Evolutionary conservation across 2,888 invertebrate species (phyloP).

Genomic region (Tachina grossa): DNA sequence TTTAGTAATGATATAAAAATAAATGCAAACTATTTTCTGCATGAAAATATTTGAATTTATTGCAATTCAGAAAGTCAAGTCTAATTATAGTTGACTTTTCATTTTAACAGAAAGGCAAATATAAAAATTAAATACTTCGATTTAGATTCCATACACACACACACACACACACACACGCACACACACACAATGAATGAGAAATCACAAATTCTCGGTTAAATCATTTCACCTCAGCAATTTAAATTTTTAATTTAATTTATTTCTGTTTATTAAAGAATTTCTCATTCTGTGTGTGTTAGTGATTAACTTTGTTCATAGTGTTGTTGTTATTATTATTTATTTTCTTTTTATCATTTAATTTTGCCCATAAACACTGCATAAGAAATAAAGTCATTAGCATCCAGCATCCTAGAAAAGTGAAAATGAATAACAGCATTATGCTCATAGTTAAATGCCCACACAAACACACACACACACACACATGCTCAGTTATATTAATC

Average conservation of each 20-base stretch:
- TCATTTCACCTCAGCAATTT: slow-evolving; percentile 47
- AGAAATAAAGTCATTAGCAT: slow-evolving; percentile 65
- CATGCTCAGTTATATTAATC: slow-evolving; percentile 2
- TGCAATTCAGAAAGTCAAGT: neutral
- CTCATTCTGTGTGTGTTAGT: neutral
- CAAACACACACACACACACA: slow-evolving; percentile 1
- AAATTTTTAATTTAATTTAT: slow-evolving; percentile 59
- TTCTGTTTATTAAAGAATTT: slow-evolving; percentile 40
- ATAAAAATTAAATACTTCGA: neutral
- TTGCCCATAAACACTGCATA: slow-evolving; percentile 57
- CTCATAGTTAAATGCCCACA: neutral
- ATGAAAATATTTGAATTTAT: neutral
- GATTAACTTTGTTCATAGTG: neutral
- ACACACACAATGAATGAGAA: slow-evolving; percentile 3
- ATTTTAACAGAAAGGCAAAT: slow-evolving; percentile 39
- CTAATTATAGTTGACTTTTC: slow-evolving; percentile 36
- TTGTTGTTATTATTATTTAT: neutral
- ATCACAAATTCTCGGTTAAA: slow-evolving; percentile 34
- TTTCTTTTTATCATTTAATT: slow-evolving; percentile 48
- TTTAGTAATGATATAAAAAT: too few species aligned
- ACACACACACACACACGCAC: neutral
- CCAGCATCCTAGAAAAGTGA: slow-evolving; percentile 62
- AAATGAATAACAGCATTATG: slow-evolving; percentile 57
- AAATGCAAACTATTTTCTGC: neutral
- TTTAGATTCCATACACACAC: neutral